A percentile compares a stretch with the other conserved stretches of the same genome.
These are phyloP conservation scores for Drosophila arizonae DNA, from an alignment of 1,140 invertebrate species.

Conservation along the genomic window DNA sequence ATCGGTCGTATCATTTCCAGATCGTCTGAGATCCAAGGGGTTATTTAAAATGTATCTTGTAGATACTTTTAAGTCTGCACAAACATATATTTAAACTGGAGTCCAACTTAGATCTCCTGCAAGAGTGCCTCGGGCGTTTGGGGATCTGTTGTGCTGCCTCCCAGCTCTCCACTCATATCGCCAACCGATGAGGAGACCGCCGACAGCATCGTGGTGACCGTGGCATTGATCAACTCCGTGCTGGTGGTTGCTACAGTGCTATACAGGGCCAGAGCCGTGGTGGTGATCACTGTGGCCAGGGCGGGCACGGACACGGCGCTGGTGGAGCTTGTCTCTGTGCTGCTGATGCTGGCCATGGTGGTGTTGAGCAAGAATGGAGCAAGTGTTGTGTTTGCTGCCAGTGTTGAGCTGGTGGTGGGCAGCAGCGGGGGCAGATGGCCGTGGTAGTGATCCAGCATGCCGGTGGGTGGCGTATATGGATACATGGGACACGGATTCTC, in stretches of 20 bases:
- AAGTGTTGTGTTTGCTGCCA: constrained; percentile 45
- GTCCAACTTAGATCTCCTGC: constrained; percentile 69
- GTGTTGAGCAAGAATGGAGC: constrained; percentile 63
- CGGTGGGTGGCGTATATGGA: constrained; percentile 64
- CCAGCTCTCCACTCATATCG: constrained; percentile 67
- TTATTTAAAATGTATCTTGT: constrained; percentile 23
- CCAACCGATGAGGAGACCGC: constrained; percentile 66
- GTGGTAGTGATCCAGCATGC: constrained; percentile 54
- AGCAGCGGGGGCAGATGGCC: constrained; percentile 49
- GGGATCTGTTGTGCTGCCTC: constrained; percentile 72
- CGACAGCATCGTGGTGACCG: constrained; percentile 62
- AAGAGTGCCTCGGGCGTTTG: constrained; percentile 73
- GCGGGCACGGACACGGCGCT: constrained; percentile 46
- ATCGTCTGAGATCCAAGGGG: not conserved
- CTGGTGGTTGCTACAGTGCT: constrained; percentile 65
- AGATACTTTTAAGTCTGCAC: constrained; percentile 20
- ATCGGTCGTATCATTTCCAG: not conserved
- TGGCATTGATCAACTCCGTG: constrained; percentile 64
- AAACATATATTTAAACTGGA: not conserved
- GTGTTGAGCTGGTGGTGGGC: constrained; percentile 53
- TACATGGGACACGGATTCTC: constrained; percentile 82
- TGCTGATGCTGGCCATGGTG: constrained; percentile 52
- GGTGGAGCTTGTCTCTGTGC: constrained; percentile 44
- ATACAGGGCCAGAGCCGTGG: constrained; percentile 62
- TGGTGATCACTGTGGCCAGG: constrained; percentile 66